Evolutionary conservation across 2,888 invertebrate genomes (phyloP).

Genomic region (Chydorus sphaericus): DNA sequence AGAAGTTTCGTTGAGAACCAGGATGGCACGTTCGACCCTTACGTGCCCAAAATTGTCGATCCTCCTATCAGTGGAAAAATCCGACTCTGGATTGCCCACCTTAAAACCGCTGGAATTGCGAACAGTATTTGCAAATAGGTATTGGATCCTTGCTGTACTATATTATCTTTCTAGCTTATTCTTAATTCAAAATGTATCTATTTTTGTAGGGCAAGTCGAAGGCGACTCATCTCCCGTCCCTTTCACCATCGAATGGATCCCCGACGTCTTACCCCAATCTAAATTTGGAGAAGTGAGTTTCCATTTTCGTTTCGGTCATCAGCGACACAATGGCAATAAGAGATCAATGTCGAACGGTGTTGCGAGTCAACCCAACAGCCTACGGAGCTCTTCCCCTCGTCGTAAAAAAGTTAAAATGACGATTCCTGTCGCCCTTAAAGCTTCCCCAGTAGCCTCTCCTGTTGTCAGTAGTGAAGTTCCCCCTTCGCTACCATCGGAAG

Average conservation of each 20-base stretch:
- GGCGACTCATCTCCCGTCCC: constrained; percentile 26
- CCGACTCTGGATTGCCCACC: constrained; percentile 26
- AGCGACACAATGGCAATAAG: constrained; percentile 29
- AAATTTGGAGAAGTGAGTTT: constrained; percentile 56
- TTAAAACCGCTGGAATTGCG: constrained; percentile 44
- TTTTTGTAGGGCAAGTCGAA: not conserved
- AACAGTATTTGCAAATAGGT: constrained; percentile 51
- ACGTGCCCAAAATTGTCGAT: constrained; percentile 27
- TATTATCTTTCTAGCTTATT: constrained; percentile 15
- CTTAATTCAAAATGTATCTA: not conserved
- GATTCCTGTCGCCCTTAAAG: not conserved
- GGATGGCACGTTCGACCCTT: constrained; percentile 32
- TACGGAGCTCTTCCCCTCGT: not conserved
- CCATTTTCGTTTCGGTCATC: constrained; percentile 53
- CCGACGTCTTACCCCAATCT: constrained; percentile 49
- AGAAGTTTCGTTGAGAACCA: constrained; percentile 45
- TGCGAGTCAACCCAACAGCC: not conserved
- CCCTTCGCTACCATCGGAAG: too few relatives aligned
- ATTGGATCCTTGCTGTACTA: constrained; percentile 15
- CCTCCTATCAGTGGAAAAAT: constrained; percentile 28
- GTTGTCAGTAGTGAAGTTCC: too few relatives aligned
- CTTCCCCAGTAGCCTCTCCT: too few relatives aligned
- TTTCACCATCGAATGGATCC: constrained; percentile 61
- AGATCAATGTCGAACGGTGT: not conserved
- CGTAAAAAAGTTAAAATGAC: not conserved